Conservation (phyloP, 2,888 invertebrate species). For the Listrodromus nycthemerus region DNA sequence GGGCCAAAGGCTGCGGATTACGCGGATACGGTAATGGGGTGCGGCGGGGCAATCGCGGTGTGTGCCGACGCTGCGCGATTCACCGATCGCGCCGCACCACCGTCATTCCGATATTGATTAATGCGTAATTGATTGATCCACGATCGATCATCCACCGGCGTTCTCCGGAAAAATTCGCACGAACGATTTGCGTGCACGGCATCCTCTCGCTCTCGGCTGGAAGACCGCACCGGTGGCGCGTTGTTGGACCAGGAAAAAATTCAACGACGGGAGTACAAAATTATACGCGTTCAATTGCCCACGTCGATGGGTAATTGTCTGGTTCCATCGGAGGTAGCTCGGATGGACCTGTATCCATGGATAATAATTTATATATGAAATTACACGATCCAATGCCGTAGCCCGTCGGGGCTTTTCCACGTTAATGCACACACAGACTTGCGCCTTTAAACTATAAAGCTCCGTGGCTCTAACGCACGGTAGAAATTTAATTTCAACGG, state of each 20-base stretch:
- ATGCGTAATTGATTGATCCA: constrained; percentile 63
- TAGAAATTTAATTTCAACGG: constrained; percentile 31
- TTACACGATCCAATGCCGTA: constrained; percentile 20
- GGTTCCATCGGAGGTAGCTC: constrained; percentile 18
- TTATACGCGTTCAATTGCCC: constrained; percentile 51
- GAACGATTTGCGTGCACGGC: constrained; percentile 19
- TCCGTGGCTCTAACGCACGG: constrained; percentile 5
- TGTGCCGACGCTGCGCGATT: neutral
- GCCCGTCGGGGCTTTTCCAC: constrained; percentile 9
- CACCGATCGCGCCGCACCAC: neutral
- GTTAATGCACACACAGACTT: neutral
- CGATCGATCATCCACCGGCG: constrained; percentile 54
- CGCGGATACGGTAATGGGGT: constrained; percentile 54
- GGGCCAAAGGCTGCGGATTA: constrained; percentile 63
- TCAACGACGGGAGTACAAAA: constrained; percentile 42
- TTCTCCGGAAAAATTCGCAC: constrained; percentile 20
- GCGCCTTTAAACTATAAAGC: neutral
- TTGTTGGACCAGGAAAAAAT: constrained; percentile 38
- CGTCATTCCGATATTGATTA: constrained; percentile 59
- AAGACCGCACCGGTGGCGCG: constrained; percentile 12
- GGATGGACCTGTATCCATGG: constrained; percentile 15
- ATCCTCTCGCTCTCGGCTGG: constrained; percentile 16
- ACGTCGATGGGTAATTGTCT: constrained; percentile 36
- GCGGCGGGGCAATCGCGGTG: neutral
- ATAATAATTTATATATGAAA: constrained; percentile 55